These are phyloP conservation scores for Heteromurus nitidus DNA, from an alignment of 2,888 invertebrate genomes.

Conservation along the genomic window DNA sequence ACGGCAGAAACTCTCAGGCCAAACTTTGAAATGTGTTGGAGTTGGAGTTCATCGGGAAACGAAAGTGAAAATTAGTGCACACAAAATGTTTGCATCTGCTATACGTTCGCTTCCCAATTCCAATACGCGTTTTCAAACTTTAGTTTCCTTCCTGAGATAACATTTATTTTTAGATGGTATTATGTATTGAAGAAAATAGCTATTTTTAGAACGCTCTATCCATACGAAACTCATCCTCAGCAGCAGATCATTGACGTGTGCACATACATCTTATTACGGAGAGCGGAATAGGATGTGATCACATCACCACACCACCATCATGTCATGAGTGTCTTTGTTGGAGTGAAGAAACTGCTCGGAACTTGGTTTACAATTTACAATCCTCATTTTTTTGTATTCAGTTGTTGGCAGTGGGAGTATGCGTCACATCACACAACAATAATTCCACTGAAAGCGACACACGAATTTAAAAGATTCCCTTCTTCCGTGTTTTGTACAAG, in stretches of 20 bases:
- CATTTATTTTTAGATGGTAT: slow-evolving; percentile 50
- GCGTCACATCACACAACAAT: slow-evolving; percentile 19
- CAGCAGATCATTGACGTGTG: slow-evolving; percentile 14
- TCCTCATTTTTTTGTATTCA: not conserved
- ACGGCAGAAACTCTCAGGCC: too few relatives aligned
- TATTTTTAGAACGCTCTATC: slow-evolving; percentile 49
- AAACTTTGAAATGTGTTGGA: too few relatives aligned
- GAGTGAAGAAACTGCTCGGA: too few relatives aligned
- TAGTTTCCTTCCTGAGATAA: slow-evolving; percentile 31
- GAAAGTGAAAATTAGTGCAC: too few relatives aligned
- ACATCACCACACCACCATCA: too few relatives aligned
- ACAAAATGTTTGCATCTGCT: not conserved
- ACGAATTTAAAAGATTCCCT: too few relatives aligned
- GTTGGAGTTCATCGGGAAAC: too few relatives aligned
- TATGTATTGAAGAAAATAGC: slow-evolving; percentile 29
- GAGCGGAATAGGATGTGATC: too few relatives aligned
- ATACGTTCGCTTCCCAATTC: too few relatives aligned
- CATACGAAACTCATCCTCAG: slow-evolving; percentile 37
- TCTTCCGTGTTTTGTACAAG: too few relatives aligned
- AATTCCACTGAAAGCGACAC: not conserved
- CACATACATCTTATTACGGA: not conserved
- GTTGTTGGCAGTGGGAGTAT: not conserved
- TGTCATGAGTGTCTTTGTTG: too few relatives aligned
- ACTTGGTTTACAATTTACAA: not conserved
- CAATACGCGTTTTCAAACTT: too few relatives aligned